phyloP scores from a whole-genome alignment of 1,140 invertebrate species.

The Ceratoteleas bidentatus region DNA sequence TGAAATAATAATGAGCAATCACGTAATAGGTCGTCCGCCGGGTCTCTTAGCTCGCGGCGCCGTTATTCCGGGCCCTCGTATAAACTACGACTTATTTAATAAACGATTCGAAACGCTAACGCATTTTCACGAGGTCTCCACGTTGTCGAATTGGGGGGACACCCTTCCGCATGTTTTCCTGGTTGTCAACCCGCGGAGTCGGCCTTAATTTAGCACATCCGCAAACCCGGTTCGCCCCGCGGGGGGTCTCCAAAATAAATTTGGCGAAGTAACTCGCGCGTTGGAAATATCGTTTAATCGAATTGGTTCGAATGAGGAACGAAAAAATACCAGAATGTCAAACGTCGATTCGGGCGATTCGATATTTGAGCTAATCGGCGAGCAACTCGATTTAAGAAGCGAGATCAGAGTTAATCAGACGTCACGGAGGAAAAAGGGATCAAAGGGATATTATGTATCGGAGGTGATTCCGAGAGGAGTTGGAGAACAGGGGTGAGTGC shows the following conservation, averaged over 20 bases:
- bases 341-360: no score
- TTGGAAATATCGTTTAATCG: constrained; percentile 32
- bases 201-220: constrained; percentile 52
- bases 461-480: no score
- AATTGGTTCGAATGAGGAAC: constrained; percentile 24
- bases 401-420: no score
- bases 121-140: constrained; percentile 34
- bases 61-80: constrained; percentile 22
- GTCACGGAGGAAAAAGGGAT: no score
- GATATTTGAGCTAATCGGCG: no score
- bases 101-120: constrained; percentile 54
- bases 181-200: constrained; percentile 26
- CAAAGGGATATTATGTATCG: no score
- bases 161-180: constrained; percentile 33
- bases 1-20: constrained; percentile 56
- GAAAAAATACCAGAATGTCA: not conserved
- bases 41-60: constrained; percentile 27
- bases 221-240: constrained; percentile 43
- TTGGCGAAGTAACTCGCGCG: constrained; percentile 39
- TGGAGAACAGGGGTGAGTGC: no score
- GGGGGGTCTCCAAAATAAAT: constrained; percentile 51
- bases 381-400: no score
- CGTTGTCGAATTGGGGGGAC: constrained; percentile 35
- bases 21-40: constrained; percentile 46
- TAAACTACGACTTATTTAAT: constrained; percentile 54